Percentiles rank a stretch among this genome's conserved stretches.
Evolutionary conservation across 2,888 invertebrate species (phyloP).

Genomic region (Eupithecia exiguata): DNA sequence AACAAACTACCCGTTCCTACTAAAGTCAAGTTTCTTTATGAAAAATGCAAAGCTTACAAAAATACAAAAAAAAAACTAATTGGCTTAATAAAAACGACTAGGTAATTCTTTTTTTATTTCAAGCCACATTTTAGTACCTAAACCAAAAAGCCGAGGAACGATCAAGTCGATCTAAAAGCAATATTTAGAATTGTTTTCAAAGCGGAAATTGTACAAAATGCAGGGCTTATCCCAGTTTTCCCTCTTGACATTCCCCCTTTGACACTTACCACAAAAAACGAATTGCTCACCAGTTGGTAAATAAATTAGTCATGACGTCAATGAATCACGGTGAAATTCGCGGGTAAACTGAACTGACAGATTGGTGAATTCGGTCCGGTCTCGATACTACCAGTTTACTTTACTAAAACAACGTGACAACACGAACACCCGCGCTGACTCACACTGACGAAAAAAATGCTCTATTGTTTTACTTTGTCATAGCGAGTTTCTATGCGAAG

Average conservation of each 20-base stretch:
- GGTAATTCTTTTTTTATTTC: background rate
- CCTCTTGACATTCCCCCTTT: background rate
- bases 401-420: conserved; percentile 56
- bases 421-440: conserved; percentile 67
- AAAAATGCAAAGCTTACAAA: too few species aligned
- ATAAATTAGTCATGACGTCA: conserved; percentile 53
- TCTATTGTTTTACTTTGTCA: conserved; percentile 52
- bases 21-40: background rate
- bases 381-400: conserved; percentile 55
- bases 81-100: background rate
- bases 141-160: background rate
- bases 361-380: conserved; percentile 46
- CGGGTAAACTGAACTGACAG: conserved; percentile 39
- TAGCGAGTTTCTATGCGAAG: conserved; percentile 42
- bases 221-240: background rate
- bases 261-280: background rate
- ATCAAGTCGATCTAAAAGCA: background rate
- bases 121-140: background rate
- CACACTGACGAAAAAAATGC: conserved; percentile 57
- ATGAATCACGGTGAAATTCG: conserved; percentile 60
- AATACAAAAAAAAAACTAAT: too few species aligned
- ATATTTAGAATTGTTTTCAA: background rate
- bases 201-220: background rate
- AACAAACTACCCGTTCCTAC: background rate
- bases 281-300: conserved; percentile 23